Evolutionary conservation across 1,140 invertebrate species (phyloP).

Genomic region (Mercenaria mercenaria): DNA sequence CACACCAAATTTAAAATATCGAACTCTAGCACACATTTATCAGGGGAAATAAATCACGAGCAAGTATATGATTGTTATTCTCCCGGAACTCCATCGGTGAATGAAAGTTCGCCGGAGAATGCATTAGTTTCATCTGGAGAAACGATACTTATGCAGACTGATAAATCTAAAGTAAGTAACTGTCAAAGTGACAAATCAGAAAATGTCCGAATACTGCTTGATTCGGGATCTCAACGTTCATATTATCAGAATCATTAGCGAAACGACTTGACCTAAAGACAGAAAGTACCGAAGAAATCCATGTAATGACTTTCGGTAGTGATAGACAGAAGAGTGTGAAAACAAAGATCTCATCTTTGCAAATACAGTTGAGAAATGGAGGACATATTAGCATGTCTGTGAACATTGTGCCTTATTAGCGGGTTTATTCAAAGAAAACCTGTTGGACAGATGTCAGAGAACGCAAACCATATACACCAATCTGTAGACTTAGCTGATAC

Average conservation of each 20-base stretch:
- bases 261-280: conserved; percentile 7
- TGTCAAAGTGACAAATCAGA: not conserved
- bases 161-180: not conserved
- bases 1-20: not conserved
- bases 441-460: no score
- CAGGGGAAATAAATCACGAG: not conserved
- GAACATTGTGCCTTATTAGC: conserved; percentile 9
- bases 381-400: not conserved
- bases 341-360: not conserved
- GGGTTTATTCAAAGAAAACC: not conserved
- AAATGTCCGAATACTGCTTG: not conserved
- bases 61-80: not conserved
- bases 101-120: not conserved
- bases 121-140: conserved; percentile 37
- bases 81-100: not conserved
- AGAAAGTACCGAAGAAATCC: conserved; percentile 24
- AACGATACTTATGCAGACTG: conserved; percentile 49
- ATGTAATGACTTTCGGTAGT: conserved; percentile 10
- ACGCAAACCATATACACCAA: not conserved
- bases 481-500: not conserved
- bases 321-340: not conserved
- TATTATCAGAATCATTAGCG: conserved; percentile 57
- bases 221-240: conserved; percentile 29
- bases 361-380: conserved; percentile 6
- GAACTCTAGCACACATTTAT: not conserved